Evolutionary conservation across 92 coral and sea anemone species (phyloP), one percentile per base, ranked within the genome.

Genomic region (Umimayanthus chanpuru): DNA sequence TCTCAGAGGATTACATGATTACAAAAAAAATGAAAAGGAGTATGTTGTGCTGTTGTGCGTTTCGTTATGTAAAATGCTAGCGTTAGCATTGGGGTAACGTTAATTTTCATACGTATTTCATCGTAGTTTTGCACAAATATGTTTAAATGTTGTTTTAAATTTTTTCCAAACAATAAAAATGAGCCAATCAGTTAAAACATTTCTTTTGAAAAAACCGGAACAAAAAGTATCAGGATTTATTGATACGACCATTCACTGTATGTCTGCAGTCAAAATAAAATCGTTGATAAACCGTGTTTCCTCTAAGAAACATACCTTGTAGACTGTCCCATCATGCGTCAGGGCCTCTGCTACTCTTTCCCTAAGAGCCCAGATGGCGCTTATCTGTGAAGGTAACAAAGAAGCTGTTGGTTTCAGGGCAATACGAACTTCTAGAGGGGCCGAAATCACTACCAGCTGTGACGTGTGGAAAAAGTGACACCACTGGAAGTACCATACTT

Each of bases 271-370:
- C 4, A 61, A 21, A 2, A 5, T 4, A 8, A 61, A 61, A 61
- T 7, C 25, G 68, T 2, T 61, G 68, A 2, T 10, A 14, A 16
- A 61, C 20, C 68, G 4, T 61, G 21, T 61, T 61, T 61, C 25
- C 23, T 21, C 12, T 12, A 11, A 53, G 58, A 53, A 53, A 2
- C 66, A 12, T 73, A 94, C 98, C 95, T 95, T 95, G 81, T 95
- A 95, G 18, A 86, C 91, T 5, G 91, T 78, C 23, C 99, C 99
- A 66, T 91, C 94, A 43, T 68, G 85, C 58, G 74, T 32, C 76
- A 95, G 75, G 32, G 94, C 94, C 81, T 91, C 92, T 38, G 98
- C 85, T 50, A 97, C 72, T 80, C 96, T 90, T 84, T 97, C 99
- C 38, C 99, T 82, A 18, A 97, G 58, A 25, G 82, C 88, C 99